Percentiles rank a stretch among this genome's conserved stretches.
phyloP scores from a whole-genome alignment of 2,113 vertebrate species.

The Limnothrissa miodon region DNA sequence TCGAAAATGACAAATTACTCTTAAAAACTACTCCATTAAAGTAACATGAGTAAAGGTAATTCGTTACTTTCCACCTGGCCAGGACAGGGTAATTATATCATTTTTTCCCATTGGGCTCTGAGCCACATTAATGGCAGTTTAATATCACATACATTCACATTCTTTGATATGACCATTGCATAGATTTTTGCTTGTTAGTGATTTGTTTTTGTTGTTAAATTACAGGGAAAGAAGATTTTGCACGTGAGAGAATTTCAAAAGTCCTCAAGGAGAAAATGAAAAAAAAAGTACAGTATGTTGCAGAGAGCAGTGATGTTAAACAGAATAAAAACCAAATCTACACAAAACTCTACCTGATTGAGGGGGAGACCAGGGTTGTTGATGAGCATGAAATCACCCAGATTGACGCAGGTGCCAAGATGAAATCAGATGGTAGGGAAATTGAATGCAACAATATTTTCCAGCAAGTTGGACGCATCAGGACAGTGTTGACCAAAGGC shows the following conservation, averaged over 20 bases:
- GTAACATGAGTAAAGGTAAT: no score
- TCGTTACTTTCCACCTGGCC: no score
- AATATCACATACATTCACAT: background rate
- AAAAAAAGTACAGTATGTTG: background rate
- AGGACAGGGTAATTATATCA: no score
- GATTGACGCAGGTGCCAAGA: conserved; percentile 22
- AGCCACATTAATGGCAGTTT: background rate
- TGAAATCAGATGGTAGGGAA: background rate
- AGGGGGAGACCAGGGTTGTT: background rate
- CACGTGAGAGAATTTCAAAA: background rate
- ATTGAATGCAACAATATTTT: conserved; percentile 20
- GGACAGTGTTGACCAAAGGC: conserved; percentile 23
- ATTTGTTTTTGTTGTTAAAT: background rate
- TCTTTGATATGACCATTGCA: no score
- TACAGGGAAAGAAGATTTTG: background rate
- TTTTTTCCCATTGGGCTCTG: background rate
- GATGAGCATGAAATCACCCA: conserved; percentile 28
- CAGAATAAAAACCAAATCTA: background rate
- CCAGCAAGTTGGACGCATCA: background rate
- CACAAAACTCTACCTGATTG: conserved; percentile 26
- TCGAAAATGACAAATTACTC: no score
- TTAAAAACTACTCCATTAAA: no score
- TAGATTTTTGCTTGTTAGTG: background rate
- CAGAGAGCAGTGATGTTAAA: background rate
- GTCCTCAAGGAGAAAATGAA: background rate